Evolutionary conservation across 2,888 invertebrate species (phyloP).

Genomic region (Hypolimnas misippus): DNA sequence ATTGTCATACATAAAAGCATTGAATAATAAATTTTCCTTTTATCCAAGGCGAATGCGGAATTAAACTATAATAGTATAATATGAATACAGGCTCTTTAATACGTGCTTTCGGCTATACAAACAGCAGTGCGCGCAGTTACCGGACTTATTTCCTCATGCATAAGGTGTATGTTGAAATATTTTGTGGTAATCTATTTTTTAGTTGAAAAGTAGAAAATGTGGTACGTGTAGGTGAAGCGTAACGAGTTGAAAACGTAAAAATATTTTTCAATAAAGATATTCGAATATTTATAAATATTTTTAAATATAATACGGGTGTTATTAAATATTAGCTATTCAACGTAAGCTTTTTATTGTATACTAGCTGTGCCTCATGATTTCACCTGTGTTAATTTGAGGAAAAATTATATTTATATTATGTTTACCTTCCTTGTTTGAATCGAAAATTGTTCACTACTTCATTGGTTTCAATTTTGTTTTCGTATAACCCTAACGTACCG

Average conservation of each 20-base stretch:
- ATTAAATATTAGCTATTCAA: no score
- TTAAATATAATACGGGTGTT: no score
- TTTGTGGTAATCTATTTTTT: neutral
- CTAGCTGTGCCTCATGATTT: no score
- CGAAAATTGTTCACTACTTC: no score
- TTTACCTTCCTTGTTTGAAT: no score
- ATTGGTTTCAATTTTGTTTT: no score
- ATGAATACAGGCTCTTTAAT: slow-evolving; percentile 5
- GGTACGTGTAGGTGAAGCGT: slow-evolving; percentile 2
- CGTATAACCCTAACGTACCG: no score
- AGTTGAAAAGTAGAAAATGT: neutral
- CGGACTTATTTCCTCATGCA: neutral
- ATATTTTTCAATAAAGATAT: slow-evolving; percentile 3
- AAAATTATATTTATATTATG: no score
- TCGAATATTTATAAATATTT: neutral
- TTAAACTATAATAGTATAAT: slow-evolving; percentile 4
- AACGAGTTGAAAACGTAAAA: neutral
- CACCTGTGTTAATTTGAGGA: no score
- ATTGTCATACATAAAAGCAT: slow-evolving; percentile 7
- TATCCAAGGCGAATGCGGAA: slow-evolving; percentile 1
- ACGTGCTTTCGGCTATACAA: neutral
- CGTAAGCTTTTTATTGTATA: no score
- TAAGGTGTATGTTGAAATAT: neutral
- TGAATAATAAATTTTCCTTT: slow-evolving; percentile 8
- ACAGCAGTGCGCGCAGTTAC: neutral